phyloP scores from a whole-genome alignment of 2,113 vertebrate genomes.

The Pavo muticus region DNA sequence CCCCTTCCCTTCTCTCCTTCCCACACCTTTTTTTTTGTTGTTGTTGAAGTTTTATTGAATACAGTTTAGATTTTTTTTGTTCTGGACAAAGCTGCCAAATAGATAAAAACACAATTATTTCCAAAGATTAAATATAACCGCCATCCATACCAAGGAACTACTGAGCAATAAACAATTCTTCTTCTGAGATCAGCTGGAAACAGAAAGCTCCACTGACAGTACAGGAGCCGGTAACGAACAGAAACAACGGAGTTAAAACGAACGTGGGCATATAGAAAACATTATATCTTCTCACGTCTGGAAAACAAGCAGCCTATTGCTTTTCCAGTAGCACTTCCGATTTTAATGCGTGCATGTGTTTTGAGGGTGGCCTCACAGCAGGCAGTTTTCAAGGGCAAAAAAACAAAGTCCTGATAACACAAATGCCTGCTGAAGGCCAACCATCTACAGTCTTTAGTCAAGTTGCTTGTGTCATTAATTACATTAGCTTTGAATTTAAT shows the following conservation, averaged over 20 bases:
- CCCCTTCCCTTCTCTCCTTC: not conserved
- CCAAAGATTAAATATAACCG: constrained; percentile 1
- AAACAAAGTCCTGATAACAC: not conserved
- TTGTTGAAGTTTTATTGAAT: not conserved
- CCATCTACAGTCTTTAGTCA: not conserved
- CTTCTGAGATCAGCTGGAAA: not conserved
- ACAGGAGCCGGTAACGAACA: not conserved
- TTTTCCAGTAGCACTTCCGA: not conserved
- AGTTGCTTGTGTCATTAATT: not conserved
- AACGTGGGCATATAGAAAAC: not conserved
- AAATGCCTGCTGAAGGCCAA: not conserved
- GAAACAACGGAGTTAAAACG: not conserved
- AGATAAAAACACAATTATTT: not conserved
- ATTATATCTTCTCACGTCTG: not conserved
- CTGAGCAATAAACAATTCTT: not conserved
- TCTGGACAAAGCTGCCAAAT: not conserved
- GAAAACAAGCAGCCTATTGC: too few species aligned
- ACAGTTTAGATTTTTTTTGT: not conserved
- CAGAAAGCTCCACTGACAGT: not conserved
- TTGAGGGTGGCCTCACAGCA: not conserved
- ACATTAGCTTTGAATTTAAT: not conserved
- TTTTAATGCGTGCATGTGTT: not conserved
- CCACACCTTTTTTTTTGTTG: not conserved
- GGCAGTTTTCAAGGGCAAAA: not conserved
- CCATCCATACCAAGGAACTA: not conserved